Evolutionary conservation across 2,888 invertebrate genomes (phyloP), one percentile per base, ranked within the genome.

Genomic region (Plagiodera versicolora): DNA sequence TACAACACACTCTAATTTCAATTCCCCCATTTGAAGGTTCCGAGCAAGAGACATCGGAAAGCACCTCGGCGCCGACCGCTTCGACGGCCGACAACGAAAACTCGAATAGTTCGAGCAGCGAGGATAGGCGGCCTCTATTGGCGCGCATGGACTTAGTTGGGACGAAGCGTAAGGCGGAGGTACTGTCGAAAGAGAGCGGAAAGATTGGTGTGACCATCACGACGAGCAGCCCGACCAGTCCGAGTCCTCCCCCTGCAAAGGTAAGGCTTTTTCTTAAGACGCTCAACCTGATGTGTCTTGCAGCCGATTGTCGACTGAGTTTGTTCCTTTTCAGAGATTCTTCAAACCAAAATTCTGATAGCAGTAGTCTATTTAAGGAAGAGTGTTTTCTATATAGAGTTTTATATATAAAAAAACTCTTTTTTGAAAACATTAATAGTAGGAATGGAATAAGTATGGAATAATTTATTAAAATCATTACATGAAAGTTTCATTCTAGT

Each of bases 141-240:
- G 80, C 81, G 10, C 80, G 85, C 69, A 81, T 83, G 51, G 60
- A 58, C 16, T 44, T 53, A 10, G 61, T 65, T 16, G 74, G 73
- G 3, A 69, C 72, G 47, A 94, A 94, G 78, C 86, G 94, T 73
- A 94, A 94, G 81, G 94, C 92, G 0, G 94, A 94, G 75, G 93
- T 94, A 4, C 83, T 93, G 47, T 89, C 89, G 44, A 89, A 90
- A 72, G 94, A 93, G 78, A 92, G 92, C 1, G 94, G 94, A 4
- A 94, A 94, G 81, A 94, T 94, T 70, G 94, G 94, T 50, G 93
- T 94, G 51, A 94, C 94, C 54, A 94, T 94, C 67, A 94, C 93
- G 48, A 92, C 91, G 61, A 84, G 84, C 69, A 83, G 83, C 74
- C 82, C 84, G 1, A 82, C 80, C 60, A 83, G 81, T 64, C 78